Conservation (phyloP, 1,140 invertebrate species). For the Dufourea novaeangliae region DNA sequence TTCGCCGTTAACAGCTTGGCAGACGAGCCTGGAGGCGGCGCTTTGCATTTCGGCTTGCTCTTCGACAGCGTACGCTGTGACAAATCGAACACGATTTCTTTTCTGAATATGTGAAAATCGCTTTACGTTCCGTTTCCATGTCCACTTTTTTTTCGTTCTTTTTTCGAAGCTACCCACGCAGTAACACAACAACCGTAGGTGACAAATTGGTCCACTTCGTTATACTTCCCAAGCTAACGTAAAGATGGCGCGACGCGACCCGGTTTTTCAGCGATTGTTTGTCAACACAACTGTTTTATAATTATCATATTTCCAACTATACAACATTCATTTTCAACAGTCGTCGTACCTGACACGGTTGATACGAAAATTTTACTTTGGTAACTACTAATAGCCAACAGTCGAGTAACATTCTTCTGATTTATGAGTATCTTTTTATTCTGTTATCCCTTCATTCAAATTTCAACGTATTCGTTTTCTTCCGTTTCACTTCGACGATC, state of each 20-base stretch:
- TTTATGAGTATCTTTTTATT: background rate
- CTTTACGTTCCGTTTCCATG: slow-evolving; percentile 51
- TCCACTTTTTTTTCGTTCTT: slow-evolving; percentile 24
- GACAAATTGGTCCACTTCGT: slow-evolving; percentile 44
- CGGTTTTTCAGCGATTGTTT: slow-evolving; percentile 55
- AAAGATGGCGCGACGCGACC: slow-evolving; percentile 62
- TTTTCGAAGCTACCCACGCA: slow-evolving; percentile 11
- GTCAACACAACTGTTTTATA: slow-evolving; percentile 60
- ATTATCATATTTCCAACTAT: background rate
- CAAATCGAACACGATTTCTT: background rate
- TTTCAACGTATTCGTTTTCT: background rate
- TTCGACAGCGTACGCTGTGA: slow-evolving; percentile 11
- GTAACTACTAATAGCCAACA: too few species aligned
- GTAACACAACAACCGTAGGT: slow-evolving; percentile 33
- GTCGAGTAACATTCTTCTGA: too few species aligned
- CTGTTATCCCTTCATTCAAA: background rate
- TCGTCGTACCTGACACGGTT: too few species aligned
- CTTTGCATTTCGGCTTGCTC: slow-evolving; percentile 51
- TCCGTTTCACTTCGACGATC: background rate
- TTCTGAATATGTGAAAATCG: slow-evolving; percentile 15
- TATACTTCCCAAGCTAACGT: background rate
- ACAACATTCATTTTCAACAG: too few species aligned
- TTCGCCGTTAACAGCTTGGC: slow-evolving; percentile 80
- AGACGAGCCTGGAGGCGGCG: slow-evolving; percentile 72
- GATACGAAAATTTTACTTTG: too few species aligned